phyloP scores from a whole-genome alignment of 2,888 invertebrate genomes.

The Resseliella maxima region DNA sequence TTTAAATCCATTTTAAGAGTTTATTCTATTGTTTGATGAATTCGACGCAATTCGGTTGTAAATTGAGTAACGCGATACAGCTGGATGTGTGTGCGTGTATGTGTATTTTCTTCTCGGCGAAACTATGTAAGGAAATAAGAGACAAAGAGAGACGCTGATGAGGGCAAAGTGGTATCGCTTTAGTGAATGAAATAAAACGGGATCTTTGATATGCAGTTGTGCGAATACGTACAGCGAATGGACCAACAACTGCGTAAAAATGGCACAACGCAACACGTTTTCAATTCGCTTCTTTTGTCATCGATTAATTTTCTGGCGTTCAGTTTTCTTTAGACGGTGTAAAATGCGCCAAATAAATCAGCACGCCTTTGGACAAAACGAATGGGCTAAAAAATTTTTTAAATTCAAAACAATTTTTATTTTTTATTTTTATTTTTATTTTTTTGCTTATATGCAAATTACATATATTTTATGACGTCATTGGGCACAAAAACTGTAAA shows the following conservation, averaged over 20 bases:
- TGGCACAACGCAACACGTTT: not conserved
- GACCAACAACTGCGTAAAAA: slow-evolving; percentile 41
- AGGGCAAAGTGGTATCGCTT: not conserved
- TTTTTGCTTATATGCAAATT: too few species aligned
- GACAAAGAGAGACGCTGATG: not conserved
- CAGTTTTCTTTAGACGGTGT: not conserved
- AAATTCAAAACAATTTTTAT: too few species aligned
- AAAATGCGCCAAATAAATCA: not conserved
- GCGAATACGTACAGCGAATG: not conserved
- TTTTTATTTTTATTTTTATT: not conserved
- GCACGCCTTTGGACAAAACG: not conserved
- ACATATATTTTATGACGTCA: not conserved
- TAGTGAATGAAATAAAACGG: slow-evolving; percentile 43
- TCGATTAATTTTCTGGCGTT: slow-evolving; percentile 4
- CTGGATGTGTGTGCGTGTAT: too few species aligned
- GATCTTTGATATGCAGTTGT: not conserved
- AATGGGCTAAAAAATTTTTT: too few species aligned
- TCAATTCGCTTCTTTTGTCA: not conserved
- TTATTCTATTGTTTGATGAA: slow-evolving; percentile 41
- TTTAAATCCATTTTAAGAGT: not conserved
- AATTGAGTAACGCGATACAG: not conserved
- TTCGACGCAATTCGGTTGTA: slow-evolving; percentile 6
- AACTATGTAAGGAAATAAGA: not conserved
- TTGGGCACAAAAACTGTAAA: not conserved
- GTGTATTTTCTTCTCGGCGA: not conserved